These are phyloP conservation scores for Zaprionus davidi DNA, from an alignment of 1,140 invertebrate species.

Conservation along the genomic window DNA sequence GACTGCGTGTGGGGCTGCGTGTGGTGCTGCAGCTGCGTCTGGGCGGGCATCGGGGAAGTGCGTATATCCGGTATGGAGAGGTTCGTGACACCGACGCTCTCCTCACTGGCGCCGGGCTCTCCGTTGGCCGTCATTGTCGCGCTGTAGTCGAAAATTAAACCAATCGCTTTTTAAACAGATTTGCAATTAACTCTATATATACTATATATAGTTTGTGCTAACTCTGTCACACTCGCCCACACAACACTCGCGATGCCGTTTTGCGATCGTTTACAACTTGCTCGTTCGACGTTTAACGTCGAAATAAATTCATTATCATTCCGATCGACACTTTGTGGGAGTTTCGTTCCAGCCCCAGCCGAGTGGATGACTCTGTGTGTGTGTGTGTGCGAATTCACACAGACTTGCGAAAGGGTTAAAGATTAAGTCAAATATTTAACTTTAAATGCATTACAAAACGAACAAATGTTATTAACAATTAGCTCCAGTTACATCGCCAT, in stretches of 20 bases:
- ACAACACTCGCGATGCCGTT: not conserved
- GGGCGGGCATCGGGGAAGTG: conserved; percentile 44
- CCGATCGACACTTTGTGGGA: conserved; percentile 38
- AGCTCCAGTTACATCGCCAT: conserved; percentile 41
- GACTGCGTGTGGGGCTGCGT: not conserved
- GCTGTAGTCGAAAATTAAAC: conserved; percentile 13
- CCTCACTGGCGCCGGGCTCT: conserved; percentile 55
- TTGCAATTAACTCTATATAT: conserved; percentile 1
- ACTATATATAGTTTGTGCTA: conserved; percentile 2
- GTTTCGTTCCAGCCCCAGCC: conserved; percentile 36
- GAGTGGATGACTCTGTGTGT: conserved; percentile 19
- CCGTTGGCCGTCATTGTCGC: conserved; percentile 70
- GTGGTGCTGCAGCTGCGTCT: not conserved
- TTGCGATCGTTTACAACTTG: conserved; percentile 70
- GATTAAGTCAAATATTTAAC: conserved; percentile 68
- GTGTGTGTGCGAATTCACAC: conserved; percentile 34
- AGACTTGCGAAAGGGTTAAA: conserved; percentile 73
- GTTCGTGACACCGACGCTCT: conserved; percentile 28
- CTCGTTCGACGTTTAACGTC: conserved; percentile 78
- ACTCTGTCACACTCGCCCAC: not conserved
- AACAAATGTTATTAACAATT: conserved; percentile 70
- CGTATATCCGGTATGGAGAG: conserved; percentile 47
- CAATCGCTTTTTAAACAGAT: not conserved
- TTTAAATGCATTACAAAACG: conserved; percentile 57
- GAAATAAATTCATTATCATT: conserved; percentile 81